phyloP scores from a whole-genome alignment of 2,888 invertebrate genomes.

The Phengaris arion region DNA sequence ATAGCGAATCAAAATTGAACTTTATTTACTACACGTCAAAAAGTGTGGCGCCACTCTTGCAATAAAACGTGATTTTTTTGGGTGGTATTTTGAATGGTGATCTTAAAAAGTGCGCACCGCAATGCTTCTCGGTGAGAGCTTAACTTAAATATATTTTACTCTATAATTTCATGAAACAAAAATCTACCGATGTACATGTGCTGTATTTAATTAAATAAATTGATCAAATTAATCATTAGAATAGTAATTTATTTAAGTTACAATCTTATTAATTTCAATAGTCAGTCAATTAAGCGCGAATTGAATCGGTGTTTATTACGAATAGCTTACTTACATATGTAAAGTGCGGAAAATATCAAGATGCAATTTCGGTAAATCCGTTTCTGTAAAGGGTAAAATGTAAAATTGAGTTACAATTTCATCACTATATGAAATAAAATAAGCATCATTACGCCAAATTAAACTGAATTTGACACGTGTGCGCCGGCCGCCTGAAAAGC shows the following conservation, averaged over 20 bases:
- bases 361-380: neutral
- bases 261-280: neutral
- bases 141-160: too few relatives aligned
- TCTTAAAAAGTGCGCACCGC: too few relatives aligned
- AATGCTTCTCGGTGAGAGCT: too few relatives aligned
- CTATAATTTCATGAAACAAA: neutral
- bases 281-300: neutral
- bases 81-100: too few relatives aligned
- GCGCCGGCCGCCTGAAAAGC: slow-evolving; percentile 49
- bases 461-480: slow-evolving; percentile 66
- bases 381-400: neutral
- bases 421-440: slow-evolving; percentile 31
- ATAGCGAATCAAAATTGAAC: too few relatives aligned
- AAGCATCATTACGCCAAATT: slow-evolving; percentile 55
- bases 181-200: neutral
- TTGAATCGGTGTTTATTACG: neutral
- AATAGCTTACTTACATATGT: neutral
- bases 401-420: slow-evolving; percentile 22
- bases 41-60: too few relatives aligned
- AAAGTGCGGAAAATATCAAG: neutral
- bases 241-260: too few relatives aligned
- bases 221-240: too few relatives aligned
- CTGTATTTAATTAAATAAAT: too few relatives aligned
- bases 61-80: too few relatives aligned
- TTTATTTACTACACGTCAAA: too few relatives aligned